Evolutionary conservation across 35 echinoderm and acorn worm species (phyloP), one percentile per base, ranked within the genome.

Genomic region (Anneissia japonica): DNA sequence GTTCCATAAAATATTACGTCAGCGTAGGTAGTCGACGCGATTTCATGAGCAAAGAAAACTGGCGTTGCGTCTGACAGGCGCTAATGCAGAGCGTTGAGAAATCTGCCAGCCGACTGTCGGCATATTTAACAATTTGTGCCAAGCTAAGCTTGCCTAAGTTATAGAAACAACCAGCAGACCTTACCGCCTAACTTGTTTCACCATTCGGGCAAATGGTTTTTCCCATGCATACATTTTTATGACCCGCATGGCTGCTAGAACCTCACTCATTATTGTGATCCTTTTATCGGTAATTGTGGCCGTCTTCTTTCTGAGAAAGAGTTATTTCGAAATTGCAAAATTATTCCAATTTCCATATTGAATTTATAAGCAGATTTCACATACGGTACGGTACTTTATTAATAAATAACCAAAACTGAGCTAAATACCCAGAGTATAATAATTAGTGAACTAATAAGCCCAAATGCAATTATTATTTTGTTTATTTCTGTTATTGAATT

Each of bases 221-320:
- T 97, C 95, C 95, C 95, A 97, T 16, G 95, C 95, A 51, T 97
- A 97, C 95, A 97, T 97, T 83, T 97, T 97, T 30, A 97, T 97
- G 26, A 97, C 91, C 73, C 95, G 56, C 83, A 97, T 97, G 4
- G 95, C 85, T 38, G 85, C 91, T 29, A 97, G 83, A 12, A 97
- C 90, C 76, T 97, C 95, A 30, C 89, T 90, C 95, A 97, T 97
- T 0, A 91, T 79, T 0, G 84, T 85, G 9, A 97, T 89, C 74
- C 95, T 46, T 73, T 97, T 81, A 46, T 97, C 95, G 0, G 95
- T 97, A 32, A 91, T 88, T 23, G 46, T 51, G 31, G 95, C 95
- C 3, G 95, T 97, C 75, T 97, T 97, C 74, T 89, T 86, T 77
- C 95, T 97, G 77, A 11, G 32, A 43, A 7, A 19, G n/a, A n/a